These are phyloP conservation scores for Steinernema hermaphroditum DNA, from an alignment of 2,888 invertebrate species.

Conservation along the genomic window DNA sequence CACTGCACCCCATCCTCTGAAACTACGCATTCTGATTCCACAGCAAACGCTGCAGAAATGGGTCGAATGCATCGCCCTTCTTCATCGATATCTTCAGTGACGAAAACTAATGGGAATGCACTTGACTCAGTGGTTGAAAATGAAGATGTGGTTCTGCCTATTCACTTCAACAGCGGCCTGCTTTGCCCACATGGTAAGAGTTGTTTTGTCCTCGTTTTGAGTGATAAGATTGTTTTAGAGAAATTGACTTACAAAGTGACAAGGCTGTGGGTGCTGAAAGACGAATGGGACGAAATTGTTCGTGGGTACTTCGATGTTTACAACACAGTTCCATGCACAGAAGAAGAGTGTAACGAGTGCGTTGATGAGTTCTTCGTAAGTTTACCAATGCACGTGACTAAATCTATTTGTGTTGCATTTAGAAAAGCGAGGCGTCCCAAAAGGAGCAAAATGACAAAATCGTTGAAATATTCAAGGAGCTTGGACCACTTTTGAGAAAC, in stretches of 20 bases:
- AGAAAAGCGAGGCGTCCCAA: neutral
- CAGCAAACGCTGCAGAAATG: neutral
- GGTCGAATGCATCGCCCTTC: neutral
- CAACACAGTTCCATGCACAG: slow-evolving; percentile 23
- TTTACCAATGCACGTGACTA: no score
- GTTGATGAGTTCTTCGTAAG: slow-evolving; percentile 31
- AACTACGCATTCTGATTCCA: neutral
- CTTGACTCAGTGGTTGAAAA: neutral
- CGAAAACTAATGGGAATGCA: neutral
- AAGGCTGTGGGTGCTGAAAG: slow-evolving; percentile 39
- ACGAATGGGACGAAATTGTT: slow-evolving; percentile 54
- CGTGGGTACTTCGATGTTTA: slow-evolving; percentile 37
- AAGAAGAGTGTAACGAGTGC: slow-evolving; percentile 40
- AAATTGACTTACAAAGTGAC: slow-evolving; percentile 36
- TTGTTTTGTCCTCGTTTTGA: neutral
- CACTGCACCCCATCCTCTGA: slow-evolving; percentile 16
- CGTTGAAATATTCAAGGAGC: slow-evolving; percentile 34
- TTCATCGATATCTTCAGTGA: neutral
- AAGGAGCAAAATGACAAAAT: slow-evolving; percentile 26
- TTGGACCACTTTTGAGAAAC: slow-evolving; percentile 22
- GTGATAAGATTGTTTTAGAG: slow-evolving; percentile 32
- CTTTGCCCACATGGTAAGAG: slow-evolving; percentile 38
- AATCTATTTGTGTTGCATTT: slow-evolving; percentile 28
- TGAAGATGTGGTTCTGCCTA: slow-evolving; percentile 12
- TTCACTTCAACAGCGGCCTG: slow-evolving; percentile 41